A percentile compares a stretch with the other conserved stretches of the same genome.
phyloP scores from a whole-genome alignment of 2,797 vertebrate genomes.

The Columba guinea region DNA sequence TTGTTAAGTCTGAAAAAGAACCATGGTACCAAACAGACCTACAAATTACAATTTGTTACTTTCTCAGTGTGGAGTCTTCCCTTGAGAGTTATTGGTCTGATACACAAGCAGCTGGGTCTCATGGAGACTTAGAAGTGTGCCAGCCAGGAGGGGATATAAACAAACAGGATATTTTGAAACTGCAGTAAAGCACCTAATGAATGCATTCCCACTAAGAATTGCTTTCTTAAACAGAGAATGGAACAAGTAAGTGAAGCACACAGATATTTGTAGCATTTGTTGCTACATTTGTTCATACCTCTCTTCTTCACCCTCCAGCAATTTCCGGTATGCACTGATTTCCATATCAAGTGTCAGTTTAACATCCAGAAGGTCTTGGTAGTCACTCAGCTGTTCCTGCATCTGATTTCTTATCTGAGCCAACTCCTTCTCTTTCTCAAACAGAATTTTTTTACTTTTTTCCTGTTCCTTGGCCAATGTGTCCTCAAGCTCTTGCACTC shows the following conservation, averaged over 20 bases:
- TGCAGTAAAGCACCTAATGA: neutral
- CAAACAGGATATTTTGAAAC: neutral
- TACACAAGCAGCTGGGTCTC: neutral
- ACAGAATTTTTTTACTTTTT: conserved; percentile 73
- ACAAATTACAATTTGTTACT: neutral
- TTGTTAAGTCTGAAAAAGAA: neutral
- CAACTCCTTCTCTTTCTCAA: conserved; percentile 86
- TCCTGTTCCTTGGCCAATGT: conserved; percentile 84
- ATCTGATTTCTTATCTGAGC: conserved; percentile 82
- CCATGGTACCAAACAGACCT: rapidly evolving
- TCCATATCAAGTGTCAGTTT: conserved; percentile 95
- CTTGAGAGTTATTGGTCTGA: neutral
- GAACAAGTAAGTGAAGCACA: neutral
- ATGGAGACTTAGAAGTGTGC: neutral
- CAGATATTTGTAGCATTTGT: neutral
- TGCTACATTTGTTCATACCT: conserved; percentile 75
- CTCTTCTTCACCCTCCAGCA: conserved; percentile 92
- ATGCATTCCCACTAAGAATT: neutral
- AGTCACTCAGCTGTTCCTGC: conserved; percentile 87
- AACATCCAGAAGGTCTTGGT: conserved; percentile 90
- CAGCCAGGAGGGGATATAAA: neutral
- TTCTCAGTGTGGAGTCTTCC: neutral
- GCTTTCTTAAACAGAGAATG: neutral
- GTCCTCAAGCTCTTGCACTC: conserved; percentile 84
- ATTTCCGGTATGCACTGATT: conserved; percentile 90